Evolutionary conservation across 2,113 vertebrate genomes (phyloP).

Genomic region (Lichenostomus cassidix): DNA sequence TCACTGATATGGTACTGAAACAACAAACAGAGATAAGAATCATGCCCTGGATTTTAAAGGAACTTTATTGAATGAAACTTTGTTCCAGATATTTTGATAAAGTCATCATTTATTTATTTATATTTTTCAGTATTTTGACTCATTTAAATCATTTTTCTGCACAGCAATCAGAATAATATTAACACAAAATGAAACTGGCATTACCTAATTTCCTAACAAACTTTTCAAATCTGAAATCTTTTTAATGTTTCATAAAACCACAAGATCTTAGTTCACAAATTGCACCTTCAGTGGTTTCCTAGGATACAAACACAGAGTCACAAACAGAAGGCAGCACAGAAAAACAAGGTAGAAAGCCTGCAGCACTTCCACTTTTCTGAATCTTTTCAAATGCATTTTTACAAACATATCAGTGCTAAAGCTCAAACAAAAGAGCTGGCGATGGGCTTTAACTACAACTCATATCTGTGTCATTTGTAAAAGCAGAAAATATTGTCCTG

Average conservation of each 20-base stretch:
- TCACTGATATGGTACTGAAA: background rate
- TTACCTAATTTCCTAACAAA: background rate
- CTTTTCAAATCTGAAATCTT: background rate
- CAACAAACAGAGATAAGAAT: background rate
- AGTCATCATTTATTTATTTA: background rate
- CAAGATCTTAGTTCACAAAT: background rate
- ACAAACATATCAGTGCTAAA: background rate
- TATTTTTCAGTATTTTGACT: background rate
- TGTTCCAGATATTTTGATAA: background rate
- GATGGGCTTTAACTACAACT: background rate
- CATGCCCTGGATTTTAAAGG: background rate
- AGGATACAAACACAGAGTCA: conserved; percentile 22
- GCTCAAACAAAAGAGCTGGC: background rate
- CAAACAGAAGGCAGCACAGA: background rate
- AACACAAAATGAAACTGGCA: background rate
- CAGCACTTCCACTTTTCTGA: background rate
- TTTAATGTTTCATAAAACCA: background rate
- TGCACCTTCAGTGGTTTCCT: conserved; percentile 14
- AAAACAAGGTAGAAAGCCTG: conserved; percentile 7
- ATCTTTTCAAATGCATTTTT: conserved; percentile 3
- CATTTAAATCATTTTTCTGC: background rate
- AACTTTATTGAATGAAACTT: background rate
- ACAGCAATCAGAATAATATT: background rate
- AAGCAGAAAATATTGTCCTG: background rate
- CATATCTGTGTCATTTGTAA: background rate